Evolutionary conservation across 1,140 invertebrate genomes (phyloP), one percentile per base, ranked within the genome.

Genomic region (Daktulosphaira vitifoliae): DNA sequence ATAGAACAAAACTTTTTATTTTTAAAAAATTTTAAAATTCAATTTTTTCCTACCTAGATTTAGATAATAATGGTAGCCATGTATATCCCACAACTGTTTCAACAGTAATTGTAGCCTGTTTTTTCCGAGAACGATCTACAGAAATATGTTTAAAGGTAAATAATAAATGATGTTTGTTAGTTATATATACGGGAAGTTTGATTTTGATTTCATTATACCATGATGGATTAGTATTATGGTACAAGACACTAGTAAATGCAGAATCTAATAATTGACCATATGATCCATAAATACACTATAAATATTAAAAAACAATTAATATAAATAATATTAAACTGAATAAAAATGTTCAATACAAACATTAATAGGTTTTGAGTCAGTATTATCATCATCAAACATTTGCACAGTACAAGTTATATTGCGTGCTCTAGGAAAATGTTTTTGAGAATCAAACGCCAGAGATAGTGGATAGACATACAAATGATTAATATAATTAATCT

Each of bases 181-280:
- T 82, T 8, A 94, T 76, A 51, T 86, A 83, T n/a, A 86, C 79
- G 1, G 91, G 91, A 9, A 95, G 74, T 23, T 82, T 79, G 64
- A 93, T 80, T 76, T 93, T 93, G n/a, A 94, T 84, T 77, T 96
- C 90, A 76, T 88, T 88, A 72, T 89, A 86, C 89, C 89, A 92
- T 1, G 81, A 81, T 1, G 89, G 89, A 53, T 80, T 83, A 0
- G 87, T 84, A 71, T 84, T 88, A 73, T 92, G 89, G 76, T 92
- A 88, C 49, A 90, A 74, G 62, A 87, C 88, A 71, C 85, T 90
- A 59, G 83, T 85, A 22, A 80, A 80, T 52, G 81, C 78, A 1
- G 79, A 76, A 13, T 83, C 81, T 51, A 89, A 79, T 15, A 85
- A 70, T 46, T 81, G 75, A 64, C 80, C 77, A 39, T 86, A 84